A percentile compares a stretch with the other conserved stretches of the same genome.
Conservation (phyloP, 2,113 vertebrate genomes). For the Rhea americana region DNA sequence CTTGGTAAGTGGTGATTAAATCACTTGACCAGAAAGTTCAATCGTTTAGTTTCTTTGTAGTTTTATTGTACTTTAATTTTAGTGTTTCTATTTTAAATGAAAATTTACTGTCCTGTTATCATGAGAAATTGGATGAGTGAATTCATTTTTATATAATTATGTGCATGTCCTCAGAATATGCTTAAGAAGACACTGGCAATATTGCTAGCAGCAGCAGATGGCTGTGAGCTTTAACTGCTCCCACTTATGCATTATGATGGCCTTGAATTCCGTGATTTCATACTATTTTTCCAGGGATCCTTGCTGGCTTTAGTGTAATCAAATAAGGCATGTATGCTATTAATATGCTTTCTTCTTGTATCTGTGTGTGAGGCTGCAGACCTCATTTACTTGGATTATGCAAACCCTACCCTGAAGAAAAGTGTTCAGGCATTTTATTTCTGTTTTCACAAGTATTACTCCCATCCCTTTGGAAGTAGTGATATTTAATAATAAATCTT, state of each 20-base stretch:
- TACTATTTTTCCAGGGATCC: background rate
- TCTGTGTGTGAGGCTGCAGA: background rate
- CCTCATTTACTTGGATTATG: background rate
- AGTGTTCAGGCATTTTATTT: background rate
- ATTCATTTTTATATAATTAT: background rate
- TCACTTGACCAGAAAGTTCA: background rate
- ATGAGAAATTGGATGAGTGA: background rate
- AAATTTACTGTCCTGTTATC: background rate
- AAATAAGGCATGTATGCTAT: background rate
- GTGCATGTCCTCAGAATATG: background rate
- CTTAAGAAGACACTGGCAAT: background rate
- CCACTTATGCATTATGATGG: too few relatives aligned
- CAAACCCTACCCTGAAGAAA: background rate
- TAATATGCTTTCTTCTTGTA: background rate
- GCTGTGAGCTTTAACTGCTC: background rate
- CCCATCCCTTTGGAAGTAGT: background rate
- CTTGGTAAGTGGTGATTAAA: background rate
- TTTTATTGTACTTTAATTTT: background rate
- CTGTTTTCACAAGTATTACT: background rate
- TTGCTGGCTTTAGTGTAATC: background rate
- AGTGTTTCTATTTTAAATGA: background rate
- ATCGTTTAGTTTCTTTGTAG: background rate
- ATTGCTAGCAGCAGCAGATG: background rate
- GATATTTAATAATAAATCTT: background rate
- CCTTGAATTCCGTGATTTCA: background rate